phyloP scores from a whole-genome alignment of 2,888 invertebrate species.

The Gibbula magus region DNA sequence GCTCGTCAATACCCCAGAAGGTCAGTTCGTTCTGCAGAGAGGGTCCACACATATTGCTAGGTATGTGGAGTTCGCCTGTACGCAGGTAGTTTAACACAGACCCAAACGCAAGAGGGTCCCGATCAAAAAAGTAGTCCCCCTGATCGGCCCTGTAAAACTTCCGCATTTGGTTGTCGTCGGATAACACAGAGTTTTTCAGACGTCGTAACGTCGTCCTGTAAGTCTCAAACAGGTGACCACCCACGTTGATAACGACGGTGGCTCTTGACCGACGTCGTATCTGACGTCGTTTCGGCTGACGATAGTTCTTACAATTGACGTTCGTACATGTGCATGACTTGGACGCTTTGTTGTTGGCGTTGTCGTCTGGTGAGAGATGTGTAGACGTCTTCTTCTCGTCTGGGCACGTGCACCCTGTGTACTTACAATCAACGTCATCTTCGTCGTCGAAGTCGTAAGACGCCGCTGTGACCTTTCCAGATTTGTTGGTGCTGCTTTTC shows the following conservation, averaged over 20 bases:
- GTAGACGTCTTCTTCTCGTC: background rate
- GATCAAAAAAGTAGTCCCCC: conserved; percentile 69
- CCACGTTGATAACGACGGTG: conserved; percentile 65
- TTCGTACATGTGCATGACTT: background rate
- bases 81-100: conserved; percentile 68
- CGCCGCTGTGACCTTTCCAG: conserved; percentile 26
- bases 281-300: conserved; percentile 17
- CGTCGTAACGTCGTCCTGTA: conserved; percentile 60
- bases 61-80: conserved; percentile 70
- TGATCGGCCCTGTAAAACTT: conserved; percentile 56
- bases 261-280: conserved; percentile 37
- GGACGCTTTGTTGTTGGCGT: background rate
- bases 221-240: conserved; percentile 66
- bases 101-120: conserved; percentile 68
- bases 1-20: conserved; percentile 72
- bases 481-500: conserved; percentile 16
- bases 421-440: background rate
- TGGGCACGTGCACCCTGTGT: background rate
- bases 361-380: background rate
- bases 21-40: conserved; percentile 68
- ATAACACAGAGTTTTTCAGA: conserved; percentile 52
- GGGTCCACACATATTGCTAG: conserved; percentile 69
- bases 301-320: background rate
- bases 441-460: conserved; percentile 18
- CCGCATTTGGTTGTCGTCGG: conserved; percentile 59